phyloP scores from a whole-genome alignment of 2,797 vertebrate species.

The Sphenodon punctatus region DNA sequence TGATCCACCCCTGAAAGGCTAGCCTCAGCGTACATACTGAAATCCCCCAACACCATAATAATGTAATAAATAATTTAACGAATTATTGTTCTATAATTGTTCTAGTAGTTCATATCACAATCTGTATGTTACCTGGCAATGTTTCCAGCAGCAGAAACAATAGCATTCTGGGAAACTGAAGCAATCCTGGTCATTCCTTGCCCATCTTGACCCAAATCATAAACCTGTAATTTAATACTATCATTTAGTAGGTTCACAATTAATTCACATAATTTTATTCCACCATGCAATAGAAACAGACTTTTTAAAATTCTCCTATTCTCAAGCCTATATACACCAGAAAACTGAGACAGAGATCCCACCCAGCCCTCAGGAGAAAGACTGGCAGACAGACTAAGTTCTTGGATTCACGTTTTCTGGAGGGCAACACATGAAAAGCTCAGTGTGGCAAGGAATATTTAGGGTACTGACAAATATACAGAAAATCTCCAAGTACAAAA shows the following conservation, averaged over 20 bases:
- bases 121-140: slow-evolving; percentile 90
- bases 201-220: slow-evolving; percentile 92
- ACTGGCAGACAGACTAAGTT: neutral
- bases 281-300: neutral
- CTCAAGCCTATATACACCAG: neutral
- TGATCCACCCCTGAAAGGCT: too few species aligned
- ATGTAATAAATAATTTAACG: too few species aligned
- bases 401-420: neutral
- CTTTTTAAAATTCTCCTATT: too few species aligned
- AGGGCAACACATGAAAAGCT: neutral
- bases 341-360: too few species aligned
- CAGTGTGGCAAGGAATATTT: too few species aligned
- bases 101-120: too few species aligned
- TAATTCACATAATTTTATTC: neutral
- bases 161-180: slow-evolving; percentile 89
- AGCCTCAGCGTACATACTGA: too few species aligned
- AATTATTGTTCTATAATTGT: too few species aligned
- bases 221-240: slow-evolving; percentile 81
- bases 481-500: neutral
- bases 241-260: neutral
- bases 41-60: too few species aligned
- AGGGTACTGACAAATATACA: too few species aligned
- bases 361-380: neutral
- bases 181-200: slow-evolving; percentile 92
- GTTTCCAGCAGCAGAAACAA: slow-evolving; percentile 91